A percentile compares a stretch with the other conserved stretches of the same genome.
phyloP scores from a whole-genome alignment of 2,797 vertebrate genomes.

The Aplochiton taeniatus region DNA sequence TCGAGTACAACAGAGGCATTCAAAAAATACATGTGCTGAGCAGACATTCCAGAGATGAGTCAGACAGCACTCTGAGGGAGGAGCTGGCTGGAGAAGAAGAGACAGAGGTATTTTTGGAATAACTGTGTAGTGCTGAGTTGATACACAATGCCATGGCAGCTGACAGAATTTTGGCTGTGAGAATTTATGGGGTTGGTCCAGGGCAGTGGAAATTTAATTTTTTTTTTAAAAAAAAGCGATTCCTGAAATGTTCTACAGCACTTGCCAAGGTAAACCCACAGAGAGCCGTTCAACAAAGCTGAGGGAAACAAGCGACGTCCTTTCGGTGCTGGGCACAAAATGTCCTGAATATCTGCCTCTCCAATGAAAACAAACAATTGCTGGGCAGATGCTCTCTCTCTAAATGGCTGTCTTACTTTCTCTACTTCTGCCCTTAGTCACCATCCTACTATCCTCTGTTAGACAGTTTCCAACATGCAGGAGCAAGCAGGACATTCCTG shows the following conservation, averaged over 20 bases:
- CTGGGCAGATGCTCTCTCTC: slow-evolving; percentile 20
- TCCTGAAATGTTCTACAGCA: slow-evolving; percentile 3
- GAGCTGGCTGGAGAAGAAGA: slow-evolving; percentile 10
- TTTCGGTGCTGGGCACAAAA: slow-evolving; percentile 36
- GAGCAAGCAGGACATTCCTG: too few relatives aligned
- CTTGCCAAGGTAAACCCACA: slow-evolving; percentile 19
- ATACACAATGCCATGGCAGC: not conserved
- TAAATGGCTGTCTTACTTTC: not conserved
- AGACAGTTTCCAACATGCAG: too few relatives aligned
- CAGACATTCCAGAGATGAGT: slow-evolving; percentile 18
- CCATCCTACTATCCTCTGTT: too few relatives aligned
- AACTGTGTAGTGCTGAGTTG: slow-evolving; percentile 4
- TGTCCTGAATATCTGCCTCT: slow-evolving; percentile 32
- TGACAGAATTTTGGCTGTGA: slow-evolving; percentile 21
- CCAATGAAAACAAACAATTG: slow-evolving; percentile 35
- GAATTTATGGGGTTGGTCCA: not conserved
- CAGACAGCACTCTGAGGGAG: not conserved
- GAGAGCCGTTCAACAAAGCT: not conserved
- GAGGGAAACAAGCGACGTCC: slow-evolving; percentile 18
- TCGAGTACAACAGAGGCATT: too few relatives aligned
- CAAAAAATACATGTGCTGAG: slow-evolving; percentile 24
- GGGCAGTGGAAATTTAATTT: not conserved
- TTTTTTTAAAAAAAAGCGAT: slow-evolving; percentile 9
- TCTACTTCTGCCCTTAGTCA: too few relatives aligned
- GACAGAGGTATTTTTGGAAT: slow-evolving; percentile 9